Conservation (phyloP, 1,140 invertebrate species). For the Schlechtendalia chinensis region DNA sequence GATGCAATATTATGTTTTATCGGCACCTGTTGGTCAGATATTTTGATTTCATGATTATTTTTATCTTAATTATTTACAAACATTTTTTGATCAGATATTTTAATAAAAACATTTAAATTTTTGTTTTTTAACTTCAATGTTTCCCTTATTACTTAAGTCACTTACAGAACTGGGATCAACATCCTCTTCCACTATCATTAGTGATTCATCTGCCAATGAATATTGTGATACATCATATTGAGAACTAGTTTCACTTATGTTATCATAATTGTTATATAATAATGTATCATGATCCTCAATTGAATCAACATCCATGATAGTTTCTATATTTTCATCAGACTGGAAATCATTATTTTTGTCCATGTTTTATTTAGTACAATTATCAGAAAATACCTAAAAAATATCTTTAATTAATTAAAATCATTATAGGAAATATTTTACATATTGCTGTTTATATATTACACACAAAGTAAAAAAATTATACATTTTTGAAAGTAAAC, state of each 20-base stretch:
- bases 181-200: slow-evolving; percentile 2
- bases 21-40: neutral
- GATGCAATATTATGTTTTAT: neutral
- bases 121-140: neutral
- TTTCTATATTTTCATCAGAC: slow-evolving; percentile 41
- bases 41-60: neutral
- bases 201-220: neutral
- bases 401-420: neutral
- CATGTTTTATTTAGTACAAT: slow-evolving; percentile 8
- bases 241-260: slow-evolving; percentile 4
- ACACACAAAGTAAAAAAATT: too few species aligned
- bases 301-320: slow-evolving; percentile 13
- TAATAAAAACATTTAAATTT: neutral
- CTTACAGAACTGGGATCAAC: neutral
- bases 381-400: neutral
- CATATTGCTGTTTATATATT: neutral
- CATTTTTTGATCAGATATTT: neutral
- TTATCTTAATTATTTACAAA: neutral
- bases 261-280: neutral
- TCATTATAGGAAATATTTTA: neutral
- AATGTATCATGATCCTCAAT: neutral
- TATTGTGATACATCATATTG: neutral
- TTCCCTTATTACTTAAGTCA: neutral
- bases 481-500: too few species aligned
- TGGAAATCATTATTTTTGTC: neutral